Evolutionary conservation across 1,140 invertebrate species (phyloP).

Genomic region (Papilio aristodemus): DNA sequence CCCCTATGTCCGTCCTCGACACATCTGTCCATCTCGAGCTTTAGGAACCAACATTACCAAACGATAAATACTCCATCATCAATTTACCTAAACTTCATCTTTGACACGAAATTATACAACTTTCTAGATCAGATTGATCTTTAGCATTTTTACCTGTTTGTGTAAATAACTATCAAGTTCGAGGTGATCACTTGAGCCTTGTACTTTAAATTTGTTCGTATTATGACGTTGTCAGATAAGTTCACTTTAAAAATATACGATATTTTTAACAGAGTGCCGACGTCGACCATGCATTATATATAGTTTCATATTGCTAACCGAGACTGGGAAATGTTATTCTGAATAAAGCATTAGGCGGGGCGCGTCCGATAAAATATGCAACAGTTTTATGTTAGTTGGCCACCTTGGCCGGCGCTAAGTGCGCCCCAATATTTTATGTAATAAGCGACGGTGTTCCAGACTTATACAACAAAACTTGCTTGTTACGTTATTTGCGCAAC

Average conservation of each 20-base stretch:
- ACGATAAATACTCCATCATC: neutral
- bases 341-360: constrained; percentile 71
- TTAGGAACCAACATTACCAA: constrained; percentile 33
- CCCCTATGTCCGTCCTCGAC: constrained; percentile 41
- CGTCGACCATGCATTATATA: constrained; percentile 62
- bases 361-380: constrained; percentile 75
- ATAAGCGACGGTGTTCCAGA: constrained; percentile 50
- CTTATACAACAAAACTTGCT: constrained; percentile 62
- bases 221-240: neutral
- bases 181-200: neutral
- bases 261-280: constrained; percentile 8
- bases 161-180: too few species aligned
- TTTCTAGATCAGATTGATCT: neutral
- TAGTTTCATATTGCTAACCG: constrained; percentile 60
- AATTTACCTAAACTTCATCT: neutral
- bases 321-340: constrained; percentile 64
- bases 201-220: neutral
- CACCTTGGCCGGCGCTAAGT: constrained; percentile 62
- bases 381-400: constrained; percentile 72
- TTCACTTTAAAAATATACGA: neutral
- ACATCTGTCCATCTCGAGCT: constrained; percentile 47
- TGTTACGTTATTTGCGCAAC: constrained; percentile 57
- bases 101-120: neutral
- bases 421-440: constrained; percentile 66
- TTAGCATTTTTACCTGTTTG: too few species aligned